Evolutionary conservation across 2,113 vertebrate genomes (phyloP).

Genomic region (Pangasianodon gigas): DNA sequence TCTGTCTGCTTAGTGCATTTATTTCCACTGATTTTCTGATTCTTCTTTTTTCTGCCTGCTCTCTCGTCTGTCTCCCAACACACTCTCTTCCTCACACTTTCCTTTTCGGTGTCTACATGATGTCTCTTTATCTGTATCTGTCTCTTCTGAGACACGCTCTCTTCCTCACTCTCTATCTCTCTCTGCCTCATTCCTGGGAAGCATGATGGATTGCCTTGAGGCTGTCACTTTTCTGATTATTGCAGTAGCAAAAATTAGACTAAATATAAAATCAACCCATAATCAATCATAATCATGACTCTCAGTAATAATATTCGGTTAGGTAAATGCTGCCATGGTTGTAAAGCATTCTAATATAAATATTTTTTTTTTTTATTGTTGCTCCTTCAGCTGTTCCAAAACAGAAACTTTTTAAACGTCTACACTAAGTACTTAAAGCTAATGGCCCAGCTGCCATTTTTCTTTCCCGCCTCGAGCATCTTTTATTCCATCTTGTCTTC

Average conservation of each 20-base stretch:
- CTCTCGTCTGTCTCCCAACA: neutral
- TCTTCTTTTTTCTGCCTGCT: neutral
- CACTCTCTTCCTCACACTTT: neutral
- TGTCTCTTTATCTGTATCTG: neutral
- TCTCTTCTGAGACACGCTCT: neutral
- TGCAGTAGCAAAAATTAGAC: neutral
- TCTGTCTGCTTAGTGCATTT: neutral
- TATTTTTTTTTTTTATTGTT: neutral
- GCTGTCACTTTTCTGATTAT: neutral
- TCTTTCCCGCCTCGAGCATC: conserved; percentile 1
- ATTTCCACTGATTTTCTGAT: neutral
- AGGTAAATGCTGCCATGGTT: neutral
- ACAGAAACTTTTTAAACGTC: neutral
- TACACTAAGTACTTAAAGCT: neutral
- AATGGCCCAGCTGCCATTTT: conserved; percentile 3
- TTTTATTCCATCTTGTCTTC: conserved; percentile 4
- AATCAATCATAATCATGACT: neutral
- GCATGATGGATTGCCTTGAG: neutral
- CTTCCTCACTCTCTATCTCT: neutral
- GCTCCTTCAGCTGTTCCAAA: neutral
- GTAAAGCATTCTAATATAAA: neutral
- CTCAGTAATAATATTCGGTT: neutral
- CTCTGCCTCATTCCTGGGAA: neutral
- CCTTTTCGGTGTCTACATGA: neutral
- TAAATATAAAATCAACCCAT: neutral